Evolutionary conservation across 2,113 vertebrate genomes (phyloP), one percentile per base, ranked within the genome.

Genomic region (Syngnathoides biaculeatus): DNA sequence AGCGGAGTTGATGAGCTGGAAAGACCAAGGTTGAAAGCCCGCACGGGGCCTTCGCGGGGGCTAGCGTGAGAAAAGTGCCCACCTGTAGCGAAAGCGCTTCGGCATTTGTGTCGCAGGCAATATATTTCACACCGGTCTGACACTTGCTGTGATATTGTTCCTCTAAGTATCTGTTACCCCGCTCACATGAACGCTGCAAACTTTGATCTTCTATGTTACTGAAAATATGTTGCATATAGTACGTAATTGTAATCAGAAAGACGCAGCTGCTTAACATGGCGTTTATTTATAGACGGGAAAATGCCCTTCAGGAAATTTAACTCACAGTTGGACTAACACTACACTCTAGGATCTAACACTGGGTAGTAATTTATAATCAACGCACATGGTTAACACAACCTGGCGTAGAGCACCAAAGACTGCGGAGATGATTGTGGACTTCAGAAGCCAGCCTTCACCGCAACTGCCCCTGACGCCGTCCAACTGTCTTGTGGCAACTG

Each of bases 1-100:
- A 52, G 76, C 62, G 71, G 64, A 48, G 45, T 78, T 75, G 61
- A 74, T 64, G 69, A 81, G 76, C 76, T 62, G 74, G 57, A 71
- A 52, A 68, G 48, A 73, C 58, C 69, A 72, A 78, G 74, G 78
- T 85, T 65, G 72, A 79, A 80, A 71, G 50, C 63, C 43, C 63
- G 59, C 45, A 15, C 45, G 9, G 40, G 53, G 8, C 47, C 68
- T 55, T 75, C 52, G 10, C 75, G 40, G 40, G 40, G 20, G 69
- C 64, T 20, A 26, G 4, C 65, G 58, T 73, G 78, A 53, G 64
- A 52, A 62, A 76, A 75, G 50, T 30, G 45, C 38, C 48, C 77
- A 81, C 79, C 74, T 73, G 64, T 69, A 55, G 65, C 66, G 67
- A 69, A n/a, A 76, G 58, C 26, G 60, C 65, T 67, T 67, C 69